Conservation (phyloP, 2,113 vertebrate genomes). For the Nycticryphes semicollaris region DNA sequence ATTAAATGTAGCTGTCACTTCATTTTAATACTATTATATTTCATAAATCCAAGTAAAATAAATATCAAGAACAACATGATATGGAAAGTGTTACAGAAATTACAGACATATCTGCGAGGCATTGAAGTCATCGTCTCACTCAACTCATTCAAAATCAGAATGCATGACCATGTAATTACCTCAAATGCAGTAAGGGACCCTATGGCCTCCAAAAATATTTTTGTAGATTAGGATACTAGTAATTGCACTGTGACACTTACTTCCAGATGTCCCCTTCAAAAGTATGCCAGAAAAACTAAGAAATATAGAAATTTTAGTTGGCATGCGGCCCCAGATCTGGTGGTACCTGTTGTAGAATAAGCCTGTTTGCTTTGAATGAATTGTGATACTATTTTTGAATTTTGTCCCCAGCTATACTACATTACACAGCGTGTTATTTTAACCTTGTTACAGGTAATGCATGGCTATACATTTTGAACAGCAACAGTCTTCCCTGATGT, state of each 20-base stretch:
- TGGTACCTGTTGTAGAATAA: background rate
- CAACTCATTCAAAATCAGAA: conserved; percentile 15
- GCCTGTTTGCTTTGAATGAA: background rate
- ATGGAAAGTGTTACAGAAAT: conserved; percentile 17
- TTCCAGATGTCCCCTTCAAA: background rate
- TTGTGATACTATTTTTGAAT: background rate
- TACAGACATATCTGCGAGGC: background rate
- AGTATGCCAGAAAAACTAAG: background rate
- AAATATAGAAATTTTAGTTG: background rate
- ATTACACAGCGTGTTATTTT: background rate
- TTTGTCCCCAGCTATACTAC: background rate
- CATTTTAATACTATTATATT: background rate
- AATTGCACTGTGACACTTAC: background rate
- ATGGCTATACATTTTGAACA: background rate
- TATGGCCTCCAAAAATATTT: background rate
- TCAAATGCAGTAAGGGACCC: background rate
- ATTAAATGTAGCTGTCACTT: background rate
- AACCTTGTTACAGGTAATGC: background rate
- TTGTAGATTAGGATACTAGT: background rate
- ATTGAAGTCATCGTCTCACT: background rate
- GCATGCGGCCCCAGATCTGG: background rate
- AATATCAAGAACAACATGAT: background rate
- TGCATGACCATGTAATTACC: background rate
- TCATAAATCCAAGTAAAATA: background rate
- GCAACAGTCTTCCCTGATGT: background rate